A percentile compares a stretch with the other conserved stretches of the same genome.
These are phyloP conservation scores for Drosophila azteca DNA, from an alignment of 1,140 invertebrate species.

Conservation along the genomic window DNA sequence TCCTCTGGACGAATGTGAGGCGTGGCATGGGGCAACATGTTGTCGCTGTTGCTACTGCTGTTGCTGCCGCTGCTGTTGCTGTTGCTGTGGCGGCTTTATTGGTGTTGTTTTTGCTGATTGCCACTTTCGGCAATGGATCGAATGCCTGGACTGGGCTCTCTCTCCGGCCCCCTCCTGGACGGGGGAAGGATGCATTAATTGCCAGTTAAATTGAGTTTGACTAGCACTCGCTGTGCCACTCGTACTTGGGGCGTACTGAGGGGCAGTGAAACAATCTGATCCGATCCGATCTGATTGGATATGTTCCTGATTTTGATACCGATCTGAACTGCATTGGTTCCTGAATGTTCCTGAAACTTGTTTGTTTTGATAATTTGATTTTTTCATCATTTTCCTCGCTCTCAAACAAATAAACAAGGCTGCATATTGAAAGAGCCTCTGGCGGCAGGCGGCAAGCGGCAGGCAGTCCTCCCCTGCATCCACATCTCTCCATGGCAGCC, in stretches of 20 bases:
- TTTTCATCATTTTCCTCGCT: conserved; percentile 39
- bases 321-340: neutral
- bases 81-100: conserved; percentile 65
- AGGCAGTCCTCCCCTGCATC: neutral
- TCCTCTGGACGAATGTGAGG: conserved; percentile 14
- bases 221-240: conserved; percentile 3
- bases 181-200: conserved; percentile 71
- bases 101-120: conserved; percentile 80
- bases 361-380: conserved; percentile 47
- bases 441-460: conserved; percentile 35
- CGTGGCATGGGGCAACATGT: conserved; percentile 36
- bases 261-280: too few species aligned
- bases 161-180: neutral
- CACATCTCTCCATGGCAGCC: conserved; percentile 5
- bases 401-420: conserved; percentile 37
- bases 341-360: neutral
- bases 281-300: neutral
- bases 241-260: too few species aligned
- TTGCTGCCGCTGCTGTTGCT: conserved; percentile 36
- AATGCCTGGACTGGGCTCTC: conserved; percentile 37
- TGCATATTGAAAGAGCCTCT: conserved; percentile 59
- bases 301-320: too few species aligned
- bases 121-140: conserved; percentile 76
- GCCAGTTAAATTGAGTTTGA: conserved; percentile 80
- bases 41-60: conserved; percentile 8